Base-by-base conservation (phyloP, 2,888 invertebrate genomes). In the Thalpophila matura region DNA sequence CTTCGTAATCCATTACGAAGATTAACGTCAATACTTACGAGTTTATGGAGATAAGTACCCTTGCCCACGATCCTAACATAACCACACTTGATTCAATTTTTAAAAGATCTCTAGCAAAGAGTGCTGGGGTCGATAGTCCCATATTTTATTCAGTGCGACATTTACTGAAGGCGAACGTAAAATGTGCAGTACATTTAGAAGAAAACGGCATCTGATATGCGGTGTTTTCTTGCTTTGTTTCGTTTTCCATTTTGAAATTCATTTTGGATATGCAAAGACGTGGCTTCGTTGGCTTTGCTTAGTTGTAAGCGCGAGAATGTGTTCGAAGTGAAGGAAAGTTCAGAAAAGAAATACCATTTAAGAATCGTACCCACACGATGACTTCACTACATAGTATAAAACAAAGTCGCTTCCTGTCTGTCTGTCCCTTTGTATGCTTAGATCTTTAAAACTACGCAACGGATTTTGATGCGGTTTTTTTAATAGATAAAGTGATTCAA, bases 91-190 rank as follows among this genome's bases (percentile, higher is more conserved):
- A 62, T 60, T 66, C 35, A 66, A 62, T 55, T 62, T 63, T 61
- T 37, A 42, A 60, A 5, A 54, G 18, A 58, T 37, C 20, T 37
- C 29, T 9, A 31, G 42, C 20, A 31, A 55, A 35, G 42, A 67
- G 42, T 71, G 74, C 66, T 60, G 31, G 37, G 37, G 72, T 74
- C 74, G 53, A 74, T 72, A 42, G 10, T n/a, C 18, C 16, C 9
- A 64, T 75, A 59, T 56, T 50, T 74, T 68, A 75, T 74, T 75
- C 58, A 74, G 43, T 4, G 18, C 22, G 49, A 47, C 58, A 61
- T 74, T 72, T 56, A 69, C 50, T 10, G 46, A 42, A 55, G 65
- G 57, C 57, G 14, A 22, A 54, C 55, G 42, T 54, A 51, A 35
- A 53, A 49, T 43, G 53, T 71, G 62, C 68, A 64, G 7, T 54